Base-by-base conservation (phyloP, 2,113 vertebrate species). In the Periophthalmodon schlosseri region DNA sequence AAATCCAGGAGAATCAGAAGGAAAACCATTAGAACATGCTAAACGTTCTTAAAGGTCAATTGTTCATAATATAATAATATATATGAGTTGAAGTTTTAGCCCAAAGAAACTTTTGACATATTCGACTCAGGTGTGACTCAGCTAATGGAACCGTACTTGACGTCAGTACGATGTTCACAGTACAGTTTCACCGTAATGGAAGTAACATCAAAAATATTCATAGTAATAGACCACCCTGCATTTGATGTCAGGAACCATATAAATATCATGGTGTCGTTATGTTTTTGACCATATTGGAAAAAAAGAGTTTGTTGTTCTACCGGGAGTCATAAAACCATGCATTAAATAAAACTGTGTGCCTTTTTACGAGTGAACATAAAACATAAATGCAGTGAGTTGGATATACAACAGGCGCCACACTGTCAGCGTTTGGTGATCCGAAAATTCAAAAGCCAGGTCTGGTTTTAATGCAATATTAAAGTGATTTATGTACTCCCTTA, bases 401-500 rank as follows among this genome's bases (percentile, higher is more conserved):
- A 9, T 61, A 12, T 39, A 65, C 33, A 36, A n/a, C 34, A 18
- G 63, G 63, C 36, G 34, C 63, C 34, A 44, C 63, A 39, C 63
- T n/a, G 34, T 65, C 63, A 65, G 63, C 63, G 18, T 39, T 65
- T 65, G 63, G 34, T 65, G 34, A 65, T 65, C 2, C 18, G 1
- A 65, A 65, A 65, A 65, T 3, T 65, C 10, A 5, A 44, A 34
- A 0, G 63, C 63, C 34, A n/a, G 34, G 63, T 39, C 63, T 13
- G 18, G 34, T 65, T 65, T 65, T 65, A 65, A 39, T 39, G 5
- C 33, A 65, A 65, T 39, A 4, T 65, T 39, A 65, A 65, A 39
- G 44, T 65, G 63, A 65, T 65, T 65, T 65, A 65, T 36, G 18
- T 39, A 65, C 63, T 39, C 63, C 34, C 63, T 21, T 34, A 18